phyloP scores from a whole-genome alignment of 2,113 vertebrate genomes.

The Podocnemis expansa region DNA sequence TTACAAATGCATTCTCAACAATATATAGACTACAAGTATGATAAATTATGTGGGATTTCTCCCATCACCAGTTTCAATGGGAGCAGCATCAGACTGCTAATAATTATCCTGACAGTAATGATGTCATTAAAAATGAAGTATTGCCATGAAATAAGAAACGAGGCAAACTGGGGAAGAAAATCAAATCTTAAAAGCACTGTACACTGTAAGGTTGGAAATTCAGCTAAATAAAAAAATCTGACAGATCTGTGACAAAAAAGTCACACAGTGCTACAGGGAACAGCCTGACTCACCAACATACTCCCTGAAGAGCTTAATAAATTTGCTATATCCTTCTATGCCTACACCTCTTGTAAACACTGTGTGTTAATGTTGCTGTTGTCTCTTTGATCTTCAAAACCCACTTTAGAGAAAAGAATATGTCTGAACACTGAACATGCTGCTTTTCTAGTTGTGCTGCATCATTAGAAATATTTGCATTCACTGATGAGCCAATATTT shows the following conservation, averaged over 20 bases:
- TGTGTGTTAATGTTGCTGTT: constrained; percentile 16
- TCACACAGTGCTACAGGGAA: background rate
- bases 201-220: background rate
- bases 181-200: background rate
- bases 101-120: background rate
- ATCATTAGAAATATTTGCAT: background rate
- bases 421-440: background rate
- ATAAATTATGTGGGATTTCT: background rate
- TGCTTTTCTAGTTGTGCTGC: background rate
- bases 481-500: background rate
- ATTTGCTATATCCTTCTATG: background rate
- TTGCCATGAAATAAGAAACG: background rate
- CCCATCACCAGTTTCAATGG: background rate
- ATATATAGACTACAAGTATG: background rate
- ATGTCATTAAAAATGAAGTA: background rate
- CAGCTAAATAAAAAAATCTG: background rate
- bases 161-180: background rate
- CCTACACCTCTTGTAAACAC: constrained; percentile 46
- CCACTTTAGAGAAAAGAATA: constrained; percentile 4
- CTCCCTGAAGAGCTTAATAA: background rate
- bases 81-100: background rate
- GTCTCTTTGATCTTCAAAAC: constrained; percentile 55
- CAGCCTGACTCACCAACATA: background rate
- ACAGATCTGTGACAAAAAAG: background rate
- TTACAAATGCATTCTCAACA: background rate